Conservation (phyloP, 2,113 vertebrate genomes). For the Conger conger region DNA sequence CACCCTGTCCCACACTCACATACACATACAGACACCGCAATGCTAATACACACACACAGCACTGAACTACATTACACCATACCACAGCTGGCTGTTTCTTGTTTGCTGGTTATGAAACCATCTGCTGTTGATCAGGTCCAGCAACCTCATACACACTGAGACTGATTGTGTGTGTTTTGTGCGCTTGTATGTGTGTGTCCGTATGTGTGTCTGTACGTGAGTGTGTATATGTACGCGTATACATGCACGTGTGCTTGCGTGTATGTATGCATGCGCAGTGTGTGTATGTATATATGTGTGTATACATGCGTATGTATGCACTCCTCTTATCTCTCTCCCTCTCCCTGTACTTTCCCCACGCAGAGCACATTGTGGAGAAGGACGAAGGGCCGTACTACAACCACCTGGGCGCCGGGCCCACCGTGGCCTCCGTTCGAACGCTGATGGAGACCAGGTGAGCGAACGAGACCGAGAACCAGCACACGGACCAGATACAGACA, state of each 20-base stretch:
- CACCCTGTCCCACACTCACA: slow-evolving; percentile 25
- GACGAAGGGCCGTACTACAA: slow-evolving; percentile 98
- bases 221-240: no score
- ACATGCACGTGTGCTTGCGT: background rate
- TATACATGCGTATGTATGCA: no score
- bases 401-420: slow-evolving; percentile 93
- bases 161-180: background rate
- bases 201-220: no score
- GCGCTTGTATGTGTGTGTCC: background rate
- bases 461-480: background rate
- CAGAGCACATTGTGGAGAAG: slow-evolving; percentile 94
- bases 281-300: no score
- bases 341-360: slow-evolving; percentile 14
- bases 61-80: slow-evolving; percentile 8
- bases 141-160: background rate
- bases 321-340: background rate
- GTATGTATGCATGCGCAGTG: background rate
- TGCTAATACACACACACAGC: slow-evolving; percentile 29
- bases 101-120: background rate
- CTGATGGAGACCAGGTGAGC: slow-evolving; percentile 86
- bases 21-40: slow-evolving; percentile 29
- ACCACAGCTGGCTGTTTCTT: background rate
- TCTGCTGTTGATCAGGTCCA: background rate
- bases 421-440: slow-evolving; percentile 86
- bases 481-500: no score